Base-by-base conservation (phyloP, 2,888 invertebrate species). In the Dione juno region DNA sequence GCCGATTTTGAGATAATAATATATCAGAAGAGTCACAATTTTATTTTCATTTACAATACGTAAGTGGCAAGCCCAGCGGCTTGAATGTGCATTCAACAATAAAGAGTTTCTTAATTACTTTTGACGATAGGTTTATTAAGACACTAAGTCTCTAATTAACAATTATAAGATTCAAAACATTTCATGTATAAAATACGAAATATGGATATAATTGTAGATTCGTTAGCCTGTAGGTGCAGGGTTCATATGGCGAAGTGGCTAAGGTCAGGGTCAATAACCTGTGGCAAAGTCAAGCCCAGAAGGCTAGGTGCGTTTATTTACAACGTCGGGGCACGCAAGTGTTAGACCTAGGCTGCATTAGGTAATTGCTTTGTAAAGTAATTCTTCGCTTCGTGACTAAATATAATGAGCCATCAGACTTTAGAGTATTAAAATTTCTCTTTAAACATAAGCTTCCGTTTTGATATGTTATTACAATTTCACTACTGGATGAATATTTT, bases 191-290 rank as follows among this genome's bases (percentile, higher is more conserved):
- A 19, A 16, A 2, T n/a, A 37, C 5, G 8, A 19, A 37, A 50
- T 16, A 37, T 40, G 6, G 37, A 8, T 52, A 64, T 7, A 81
- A 78, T 81, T 86, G 85, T 84, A 83, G 85, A 82, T 83, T 84
- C 83, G 81, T 84, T 85, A 87, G 74, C 75, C 79, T 28, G 28
- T 28, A 28, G 28, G 28, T 79, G 77, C 76, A 77, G 77, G 79
- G 80, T 85, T 79, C 81, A 82, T 82, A 82, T 83, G 81, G 82
- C 86, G 86, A 87, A 86, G 88, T 88, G 88, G 81, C 82, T 86
- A 84, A 88, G 88, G 88, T 89, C 87, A 88, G 84, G 84, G 87
- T 85, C 81, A 86, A 85, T 85, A 87, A 88, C 85, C 88, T 48
- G n/a, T 19, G 53, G 45, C 35, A 45, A 53, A 67, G 70, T 64